Base-by-base conservation (phyloP, 2,888 invertebrate species). In the Stenolophus ochropezus region DNA sequence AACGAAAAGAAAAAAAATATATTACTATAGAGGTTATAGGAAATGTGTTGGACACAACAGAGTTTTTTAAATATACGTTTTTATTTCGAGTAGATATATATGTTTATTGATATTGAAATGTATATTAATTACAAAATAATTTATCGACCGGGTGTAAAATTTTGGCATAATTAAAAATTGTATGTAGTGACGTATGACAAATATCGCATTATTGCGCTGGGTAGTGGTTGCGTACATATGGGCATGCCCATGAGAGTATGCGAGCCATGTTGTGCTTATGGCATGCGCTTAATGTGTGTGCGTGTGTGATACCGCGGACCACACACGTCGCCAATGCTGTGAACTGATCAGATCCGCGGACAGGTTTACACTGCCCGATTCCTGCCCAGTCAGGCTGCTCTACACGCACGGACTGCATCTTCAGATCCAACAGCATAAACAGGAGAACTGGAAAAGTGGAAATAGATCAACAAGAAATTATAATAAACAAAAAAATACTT, bases 321-420 rank as follows among this genome's bases (percentile, higher is more conserved):
- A 86, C 86, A 86, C 86, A 86, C 86, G 86, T 85, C 83, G 86
- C 75, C 84, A 84, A 85, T 86, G 86, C 86, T 86, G 86, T 86
- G 86, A 86, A 86, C 85, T 86, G 86, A 86, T 86, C 86, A 84
- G 85, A 85, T 85, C 85, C 84, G 80, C 83, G 83, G 85, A 84
- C 85, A 83, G 84, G 85, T 85, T 85, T 85, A 85, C 86, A 86
- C 85, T 84, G 84, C 84, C 83, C 84, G 85, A 85, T 78, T 78
- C 69, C 78, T 69, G 65, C 78, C 78, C 23, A 11, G 47, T 23
- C 11, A 11, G 16, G 49, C 16, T 16, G 25, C 4, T 23, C 8
- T 23, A 78, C 69, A 69, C 49, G 18, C 5, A 3, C 27, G 69
- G 69, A 61, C 6, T 27, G 23, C 25, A 73, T 21, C 27, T 3